Base-by-base conservation (phyloP, 2,797 vertebrate species). In the Graptemys geographica region DNA sequence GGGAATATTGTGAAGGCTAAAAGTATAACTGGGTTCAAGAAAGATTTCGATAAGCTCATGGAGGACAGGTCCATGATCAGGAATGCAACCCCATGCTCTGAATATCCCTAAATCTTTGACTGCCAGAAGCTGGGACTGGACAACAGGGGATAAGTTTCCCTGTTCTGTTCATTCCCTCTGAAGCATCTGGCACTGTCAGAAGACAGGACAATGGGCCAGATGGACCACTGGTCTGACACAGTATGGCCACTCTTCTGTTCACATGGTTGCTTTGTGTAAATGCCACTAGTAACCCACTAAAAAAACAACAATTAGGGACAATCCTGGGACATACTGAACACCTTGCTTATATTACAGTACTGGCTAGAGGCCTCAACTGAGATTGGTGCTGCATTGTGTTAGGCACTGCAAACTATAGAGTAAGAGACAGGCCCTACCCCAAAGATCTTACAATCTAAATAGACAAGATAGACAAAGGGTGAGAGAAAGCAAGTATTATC, bases 401-500 rank as follows among this genome's bases (percentile, higher is more conserved):
- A 53, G 51, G n/a, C 10, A 78, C 33, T 33, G 52, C 37, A 5
- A 57, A n/a, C 7, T 23, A 3, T 47, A 19, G 18, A 15, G 18
- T 25, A 47, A 69, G n/a, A 59, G 81, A 81, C 82, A 1, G 31
- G 0, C 11, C 3, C 25, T 59, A 1, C 1, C 11, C 18, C 49
- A 85, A 41, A n/a, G 16, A 74, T 5, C 31, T 80, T 13, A 0
- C 15, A 8, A 65, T n/a, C 15, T 33, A 65, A 80, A 2, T 3
- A 11, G 2, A 28, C n/a, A 2, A 1, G 33, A 85, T 7, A 5
- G 18, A 1, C 25, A 0, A 57, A 1, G 9, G 44, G 49, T n/a
- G 16, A 0, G 0, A 44, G 13, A n/a, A 84, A 57, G 18, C 3
- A 2, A 0, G 2, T 19, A 12, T 2, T 28, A 15, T 0, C 13